Evolutionary conservation across 1,140 invertebrate genomes (phyloP).

Genomic region (Caenorhabditis latens): DNA sequence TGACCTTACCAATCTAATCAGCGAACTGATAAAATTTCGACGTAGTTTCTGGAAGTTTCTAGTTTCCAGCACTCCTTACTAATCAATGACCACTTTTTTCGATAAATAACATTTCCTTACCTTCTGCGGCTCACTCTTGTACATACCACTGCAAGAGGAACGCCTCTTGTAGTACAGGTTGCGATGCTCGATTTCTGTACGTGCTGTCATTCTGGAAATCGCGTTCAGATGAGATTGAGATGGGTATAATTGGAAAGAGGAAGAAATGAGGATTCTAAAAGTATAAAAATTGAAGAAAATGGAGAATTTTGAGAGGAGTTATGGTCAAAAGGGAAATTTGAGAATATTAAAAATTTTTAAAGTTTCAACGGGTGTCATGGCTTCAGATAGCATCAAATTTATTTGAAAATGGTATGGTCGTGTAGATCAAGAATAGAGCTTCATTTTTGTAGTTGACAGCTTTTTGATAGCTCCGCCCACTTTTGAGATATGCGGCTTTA

Average conservation of each 20-base stretch:
- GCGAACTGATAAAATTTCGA: neutral
- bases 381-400: too few species aligned
- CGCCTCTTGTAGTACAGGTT: conserved; percentile 43
- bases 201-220: conserved; percentile 45
- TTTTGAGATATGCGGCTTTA: too few species aligned
- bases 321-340: too few species aligned
- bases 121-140: conserved; percentile 1
- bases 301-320: neutral
- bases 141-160: conserved; percentile 6
- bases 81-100: too few species aligned
- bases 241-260: too few species aligned
- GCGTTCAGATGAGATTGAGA: too few species aligned
- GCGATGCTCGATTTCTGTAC: conserved; percentile 53
- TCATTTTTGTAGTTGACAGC: neutral
- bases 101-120: neutral
- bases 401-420: too few species aligned
- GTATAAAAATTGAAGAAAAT: neutral
- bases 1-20: neutral
- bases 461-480: neutral
- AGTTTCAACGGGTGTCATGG: too few species aligned
- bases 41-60: neutral
- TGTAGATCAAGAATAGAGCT: too few species aligned
- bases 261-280: too few species aligned
- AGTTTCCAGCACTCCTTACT: too few species aligned
- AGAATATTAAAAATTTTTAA: too few species aligned